Evolutionary conservation across 2,888 invertebrate species (phyloP).

Genomic region (Tipula lateralis): DNA sequence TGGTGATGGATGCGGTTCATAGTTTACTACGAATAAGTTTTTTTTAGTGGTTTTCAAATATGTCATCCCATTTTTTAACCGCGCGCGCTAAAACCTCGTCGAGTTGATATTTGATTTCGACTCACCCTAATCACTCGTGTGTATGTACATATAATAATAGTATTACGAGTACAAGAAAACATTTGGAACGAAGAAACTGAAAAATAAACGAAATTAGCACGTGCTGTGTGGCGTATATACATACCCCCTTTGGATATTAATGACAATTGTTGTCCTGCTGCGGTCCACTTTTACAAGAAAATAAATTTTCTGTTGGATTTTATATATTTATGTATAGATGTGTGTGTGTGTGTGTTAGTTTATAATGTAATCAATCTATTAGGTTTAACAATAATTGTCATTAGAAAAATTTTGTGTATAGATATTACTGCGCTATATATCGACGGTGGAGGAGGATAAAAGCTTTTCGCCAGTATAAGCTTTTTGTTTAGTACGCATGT

Average conservation of each 20-base stretch:
- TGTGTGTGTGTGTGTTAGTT: neutral
- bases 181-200: neutral
- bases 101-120: neutral
- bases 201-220: slow-evolving; percentile 31
- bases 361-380: slow-evolving; percentile 19
- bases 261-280: slow-evolving; percentile 29
- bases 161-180: no score
- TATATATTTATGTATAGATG: neutral
- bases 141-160: neutral
- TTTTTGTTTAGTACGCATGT: slow-evolving; percentile 19
- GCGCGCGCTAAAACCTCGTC: neutral
- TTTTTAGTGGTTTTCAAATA: neutral
- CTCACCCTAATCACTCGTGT: slow-evolving; percentile 13
- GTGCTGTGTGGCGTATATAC: slow-evolving; percentile 31
- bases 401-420: no score
- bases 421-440: neutral
- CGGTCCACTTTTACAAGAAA: slow-evolving; percentile 21
- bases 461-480: neutral
- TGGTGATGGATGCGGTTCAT: neutral
- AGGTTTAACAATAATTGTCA: neutral
- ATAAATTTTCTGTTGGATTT: neutral
- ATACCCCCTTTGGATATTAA: slow-evolving; percentile 27
- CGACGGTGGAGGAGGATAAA: neutral
- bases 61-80: neutral
- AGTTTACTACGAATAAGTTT: neutral